Conservation (phyloP, 1,140 invertebrate species). For the Temnothorax nylanderi region DNA sequence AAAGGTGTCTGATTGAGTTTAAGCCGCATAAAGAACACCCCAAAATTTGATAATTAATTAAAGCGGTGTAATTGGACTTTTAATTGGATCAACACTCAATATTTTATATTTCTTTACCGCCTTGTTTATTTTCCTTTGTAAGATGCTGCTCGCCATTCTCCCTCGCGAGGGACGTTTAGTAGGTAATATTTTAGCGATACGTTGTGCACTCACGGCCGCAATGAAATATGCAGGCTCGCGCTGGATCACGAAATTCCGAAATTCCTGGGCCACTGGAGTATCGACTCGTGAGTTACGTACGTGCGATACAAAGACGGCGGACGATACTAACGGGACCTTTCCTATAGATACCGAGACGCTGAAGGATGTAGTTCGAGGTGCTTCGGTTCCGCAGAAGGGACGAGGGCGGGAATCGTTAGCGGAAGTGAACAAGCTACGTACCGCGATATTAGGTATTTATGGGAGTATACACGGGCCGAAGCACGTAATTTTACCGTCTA, state of each 20-base stretch:
- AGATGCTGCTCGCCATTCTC: neutral
- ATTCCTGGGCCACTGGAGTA: constrained; percentile 34
- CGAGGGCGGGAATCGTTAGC: constrained; percentile 40
- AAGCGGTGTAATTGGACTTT: neutral
- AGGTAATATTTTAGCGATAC: constrained; percentile 43
- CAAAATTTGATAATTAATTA: neutral
- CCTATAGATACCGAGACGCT: constrained; percentile 31
- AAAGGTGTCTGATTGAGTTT: neutral
- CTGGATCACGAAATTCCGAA: constrained; percentile 50
- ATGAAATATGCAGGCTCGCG: constrained; percentile 51
- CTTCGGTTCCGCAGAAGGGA: neutral
- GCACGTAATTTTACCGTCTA: neutral
- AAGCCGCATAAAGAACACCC: neutral
- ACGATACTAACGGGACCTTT: constrained; percentile 45
- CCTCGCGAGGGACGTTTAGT: neutral
- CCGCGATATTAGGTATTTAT: constrained; percentile 37
- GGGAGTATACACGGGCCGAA: constrained; percentile 22
- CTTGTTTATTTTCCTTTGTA: neutral
- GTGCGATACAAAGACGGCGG: constrained; percentile 48
- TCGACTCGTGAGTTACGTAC: constrained; percentile 45
- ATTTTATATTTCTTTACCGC: neutral
- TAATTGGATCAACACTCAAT: neutral
- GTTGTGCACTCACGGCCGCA: constrained; percentile 9
- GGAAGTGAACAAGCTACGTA: constrained; percentile 48
- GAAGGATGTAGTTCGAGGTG: constrained; percentile 29